Percentiles rank a stretch among this genome's conserved stretches.
phyloP scores from a whole-genome alignment of 2,797 vertebrate species.

The Lophius americanus region DNA sequence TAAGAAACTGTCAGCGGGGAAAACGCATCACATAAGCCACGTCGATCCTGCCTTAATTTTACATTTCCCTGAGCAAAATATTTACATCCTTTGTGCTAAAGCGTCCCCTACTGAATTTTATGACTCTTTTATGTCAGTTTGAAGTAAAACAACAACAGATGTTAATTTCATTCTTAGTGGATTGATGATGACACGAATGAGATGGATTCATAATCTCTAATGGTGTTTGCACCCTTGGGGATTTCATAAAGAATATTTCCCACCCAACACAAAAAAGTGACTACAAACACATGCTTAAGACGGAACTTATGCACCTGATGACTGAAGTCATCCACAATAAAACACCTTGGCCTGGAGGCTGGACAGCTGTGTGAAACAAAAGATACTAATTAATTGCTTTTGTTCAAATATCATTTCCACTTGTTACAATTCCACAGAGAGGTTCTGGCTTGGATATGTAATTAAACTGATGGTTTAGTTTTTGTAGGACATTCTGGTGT shows the following conservation, averaged over 20 bases:
- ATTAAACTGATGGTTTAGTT: conserved; percentile 61
- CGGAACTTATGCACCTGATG: conserved; percentile 31
- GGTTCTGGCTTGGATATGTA: conserved; percentile 70
- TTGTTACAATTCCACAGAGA: conserved; percentile 82
- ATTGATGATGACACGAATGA: conserved; percentile 51
- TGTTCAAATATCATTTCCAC: conserved; percentile 83
- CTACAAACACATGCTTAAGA: conserved; percentile 23
- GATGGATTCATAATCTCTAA: conserved; percentile 58
- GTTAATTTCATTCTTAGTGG: conserved; percentile 57
- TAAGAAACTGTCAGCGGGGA: conserved; percentile 55
- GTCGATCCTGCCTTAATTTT: conserved; percentile 45
- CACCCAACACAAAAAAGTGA: conserved; percentile 30
- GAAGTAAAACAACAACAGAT: conserved; percentile 59
- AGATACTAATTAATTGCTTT: conserved; percentile 85
- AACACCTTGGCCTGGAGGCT: conserved; percentile 51
- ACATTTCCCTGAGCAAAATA: conserved; percentile 54
- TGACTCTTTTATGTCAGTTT: conserved; percentile 39
- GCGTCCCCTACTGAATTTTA: conserved; percentile 35
- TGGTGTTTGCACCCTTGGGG: conserved; percentile 53
- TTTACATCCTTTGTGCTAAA: conserved; percentile 37
- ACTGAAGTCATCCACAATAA: conserved; percentile 39
- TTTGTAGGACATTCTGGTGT: conserved; percentile 39
- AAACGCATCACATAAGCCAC: conserved; percentile 47
- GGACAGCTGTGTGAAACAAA: conserved; percentile 76
- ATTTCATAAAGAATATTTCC: conserved; percentile 35